Evolutionary conservation across 2,888 invertebrate species (phyloP), one percentile per base, ranked within the genome.

Genomic region (Lomographa bimaculata): DNA sequence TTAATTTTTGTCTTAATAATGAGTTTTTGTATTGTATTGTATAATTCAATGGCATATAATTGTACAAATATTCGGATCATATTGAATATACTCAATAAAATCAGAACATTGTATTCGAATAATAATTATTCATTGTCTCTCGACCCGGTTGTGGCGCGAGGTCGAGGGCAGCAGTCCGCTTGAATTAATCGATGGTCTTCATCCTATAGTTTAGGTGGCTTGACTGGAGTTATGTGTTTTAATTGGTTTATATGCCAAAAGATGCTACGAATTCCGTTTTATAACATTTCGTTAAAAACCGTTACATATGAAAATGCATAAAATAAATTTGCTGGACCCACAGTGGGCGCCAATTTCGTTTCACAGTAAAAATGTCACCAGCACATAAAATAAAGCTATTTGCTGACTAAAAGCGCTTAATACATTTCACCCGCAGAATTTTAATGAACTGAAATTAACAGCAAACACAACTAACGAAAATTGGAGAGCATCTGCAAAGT

Each of bases 341-440:
- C 27, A 34, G 45, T 28, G 34, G 28, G 29, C 32, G 32, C 34
- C 54, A 56, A 50, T 54, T 41, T 46, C 21, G 45, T 45, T 21
- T 32, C 20, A 37, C 28, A 32, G 39, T 46, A 50, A 30, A 50
- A 54, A 51, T 52, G 54, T 56, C 46, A 52, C 44, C 34, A 45
- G 39, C 34, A 32, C 12, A 16, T 23, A 28, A 41, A 33, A 28
- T 44, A 43, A 25, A 12, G 8, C 41, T 44, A 30, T 34, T 39
- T 35, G 18, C 26, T 32, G 35, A 35, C 29, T 24, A 44, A 37
- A 19, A 42, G 21, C 25, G 26, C 30, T 33, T 24, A 5, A 12
- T 45, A 40, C n/a, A 40, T 47, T 46, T 35, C 30, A 24, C 17
- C 1, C 10, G 32, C 20, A 39, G 44, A 41, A 46, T 46, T 42